Base-by-base conservation (phyloP, 2,888 invertebrate genomes). In the Acheta domesticus region DNA sequence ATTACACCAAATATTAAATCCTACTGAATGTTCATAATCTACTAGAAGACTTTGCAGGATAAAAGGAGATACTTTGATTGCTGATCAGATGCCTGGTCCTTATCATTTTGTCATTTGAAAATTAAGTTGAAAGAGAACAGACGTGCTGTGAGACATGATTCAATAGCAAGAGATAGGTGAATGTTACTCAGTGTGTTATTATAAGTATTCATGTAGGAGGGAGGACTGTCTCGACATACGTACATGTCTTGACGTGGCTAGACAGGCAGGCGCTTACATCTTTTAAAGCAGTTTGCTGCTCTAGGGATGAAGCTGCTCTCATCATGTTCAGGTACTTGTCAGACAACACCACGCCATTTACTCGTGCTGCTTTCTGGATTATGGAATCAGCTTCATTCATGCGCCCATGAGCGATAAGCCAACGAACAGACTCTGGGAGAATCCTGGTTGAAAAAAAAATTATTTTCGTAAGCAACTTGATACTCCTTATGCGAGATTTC, bases 321-420 rank as follows among this genome's bases (percentile, higher is more conserved):
- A 62, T 62, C 62, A 62, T 62, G 62, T n/a, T 62, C 62, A 62
- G 62, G 62, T 62, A 75, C 20, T 76, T 76, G 83, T 85, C 4
- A 1, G 88, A 88, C 0, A 89, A 82, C 81, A 87, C 87, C 81
- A 84, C 87, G 1, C 86, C 86, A 80, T 89, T 89, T 0, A 86
- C 83, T 11, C 85, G 86, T 2, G 90, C 90, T 0, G 88, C 90
- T 84, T 87, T 87, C 79, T 85, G 92, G 2, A 93, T 86, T 21
- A 92, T 89, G 4, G 85, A 85, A 79, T 90, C 89, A 0, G 92
- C 92, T 74, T 89, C 88, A 0, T 89, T 87, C 19, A 87, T 86
- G 80, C 90, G 87, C 2, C 91, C 90, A 80, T 91, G 89, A 16
- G 91, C 91, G 78, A 93, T 87, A 79, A 94, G 88, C 95, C 95